These are phyloP conservation scores for Urocyon cinereoargenteus DNA, from an alignment of 2,797 vertebrate genomes.

Conservation along the genomic window DNA sequence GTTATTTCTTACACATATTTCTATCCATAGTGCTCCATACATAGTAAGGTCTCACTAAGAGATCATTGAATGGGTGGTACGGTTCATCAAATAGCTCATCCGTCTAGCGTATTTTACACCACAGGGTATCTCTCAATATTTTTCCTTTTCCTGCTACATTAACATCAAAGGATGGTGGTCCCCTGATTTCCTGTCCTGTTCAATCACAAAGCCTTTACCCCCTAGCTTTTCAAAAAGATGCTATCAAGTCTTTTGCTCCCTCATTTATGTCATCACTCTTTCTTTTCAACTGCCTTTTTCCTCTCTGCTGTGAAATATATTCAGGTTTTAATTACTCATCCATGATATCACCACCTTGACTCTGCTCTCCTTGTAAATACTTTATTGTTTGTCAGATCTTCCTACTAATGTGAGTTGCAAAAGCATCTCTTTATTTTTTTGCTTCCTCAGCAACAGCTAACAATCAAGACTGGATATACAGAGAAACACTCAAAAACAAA, in stretches of 20 bases:
- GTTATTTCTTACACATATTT: background rate
- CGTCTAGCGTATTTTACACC: background rate
- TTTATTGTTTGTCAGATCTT: background rate
- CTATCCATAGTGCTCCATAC: background rate
- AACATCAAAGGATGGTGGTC: background rate
- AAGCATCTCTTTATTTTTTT: background rate
- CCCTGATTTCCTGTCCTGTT: background rate
- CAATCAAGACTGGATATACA: background rate
- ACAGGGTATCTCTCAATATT: background rate
- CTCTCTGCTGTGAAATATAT: background rate
- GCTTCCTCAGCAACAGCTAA: background rate
- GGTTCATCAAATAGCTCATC: background rate
- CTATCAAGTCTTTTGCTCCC: background rate
- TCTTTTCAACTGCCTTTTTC: background rate
- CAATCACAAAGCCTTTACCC: background rate
- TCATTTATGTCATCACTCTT: background rate
- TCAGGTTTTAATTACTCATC: conserved; percentile 8
- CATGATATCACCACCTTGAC: background rate
- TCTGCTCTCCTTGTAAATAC: background rate
- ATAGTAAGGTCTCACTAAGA: background rate
- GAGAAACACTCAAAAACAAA: background rate
- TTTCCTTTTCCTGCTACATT: background rate
- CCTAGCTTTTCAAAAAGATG: background rate
- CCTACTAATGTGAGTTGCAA: background rate
- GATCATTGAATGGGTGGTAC: background rate